These are phyloP conservation scores for Cyanistes caeruleus DNA, from an alignment of 2,113 vertebrate genomes.

Conservation along the genomic window DNA sequence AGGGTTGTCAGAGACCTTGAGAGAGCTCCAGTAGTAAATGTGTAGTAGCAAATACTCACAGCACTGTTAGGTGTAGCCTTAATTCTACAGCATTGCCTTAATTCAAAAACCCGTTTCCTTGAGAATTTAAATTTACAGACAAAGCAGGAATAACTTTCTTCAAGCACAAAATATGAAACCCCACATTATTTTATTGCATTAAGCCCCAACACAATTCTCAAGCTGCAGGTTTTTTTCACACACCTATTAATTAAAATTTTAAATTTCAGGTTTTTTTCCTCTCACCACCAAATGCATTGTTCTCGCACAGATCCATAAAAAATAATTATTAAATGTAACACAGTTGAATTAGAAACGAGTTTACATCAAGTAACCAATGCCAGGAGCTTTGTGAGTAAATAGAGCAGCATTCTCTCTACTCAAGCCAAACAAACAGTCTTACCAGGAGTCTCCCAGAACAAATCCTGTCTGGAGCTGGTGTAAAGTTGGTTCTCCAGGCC, in stretches of 20 bases:
- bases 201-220: neutral
- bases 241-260: neutral
- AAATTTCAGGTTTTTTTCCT: neutral
- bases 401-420: neutral
- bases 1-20: neutral
- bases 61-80: neutral
- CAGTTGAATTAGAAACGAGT: neutral
- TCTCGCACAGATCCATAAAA: neutral
- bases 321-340: rapidly evolving
- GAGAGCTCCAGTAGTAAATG: neutral
- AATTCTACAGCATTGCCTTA: neutral
- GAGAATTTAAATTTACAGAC: neutral
- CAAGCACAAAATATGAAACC: neutral
- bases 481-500: neutral
- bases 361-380: neutral
- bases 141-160: neutral
- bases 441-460: neutral
- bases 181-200: neutral
- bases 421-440: neutral
- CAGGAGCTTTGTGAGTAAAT: neutral
- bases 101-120: neutral
- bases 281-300: neutral
- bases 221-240: neutral
- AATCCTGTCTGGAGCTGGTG: neutral
- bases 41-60: neutral